A percentile compares a stretch with the other conserved stretches of the same genome.
Conservation (phyloP, 2,113 vertebrate genomes). For the Oenanthe oenanthe region DNA sequence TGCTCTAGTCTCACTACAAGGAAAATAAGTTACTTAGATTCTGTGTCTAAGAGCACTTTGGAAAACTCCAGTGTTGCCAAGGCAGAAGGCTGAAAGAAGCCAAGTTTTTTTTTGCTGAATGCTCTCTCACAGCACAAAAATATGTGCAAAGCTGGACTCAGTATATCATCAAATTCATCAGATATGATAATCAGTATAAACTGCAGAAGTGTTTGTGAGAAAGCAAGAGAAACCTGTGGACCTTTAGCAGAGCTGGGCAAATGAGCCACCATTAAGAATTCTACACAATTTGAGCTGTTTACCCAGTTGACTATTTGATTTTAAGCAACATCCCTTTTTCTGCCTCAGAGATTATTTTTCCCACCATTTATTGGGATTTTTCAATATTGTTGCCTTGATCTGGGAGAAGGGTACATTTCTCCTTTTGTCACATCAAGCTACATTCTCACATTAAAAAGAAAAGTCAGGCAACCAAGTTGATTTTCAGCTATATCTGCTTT, state of each 20-base stretch:
- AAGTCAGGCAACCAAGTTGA: neutral
- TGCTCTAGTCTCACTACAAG: neutral
- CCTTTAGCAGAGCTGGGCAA: slow-evolving; percentile 45
- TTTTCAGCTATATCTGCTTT: neutral
- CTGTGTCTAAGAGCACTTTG: neutral
- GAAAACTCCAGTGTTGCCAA: neutral
- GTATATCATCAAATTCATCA: slow-evolving; percentile 1
- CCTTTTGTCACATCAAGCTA: neutral
- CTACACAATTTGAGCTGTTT: slow-evolving; percentile 42
- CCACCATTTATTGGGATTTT: neutral
- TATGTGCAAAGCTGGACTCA: neutral
- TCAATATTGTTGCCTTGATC: neutral
- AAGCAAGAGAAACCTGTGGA: neutral
- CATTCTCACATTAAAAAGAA: neutral
- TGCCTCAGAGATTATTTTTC: neutral
- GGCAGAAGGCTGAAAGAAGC: neutral
- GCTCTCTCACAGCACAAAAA: neutral
- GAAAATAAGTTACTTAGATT: neutral
- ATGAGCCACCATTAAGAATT: slow-evolving; percentile 33
- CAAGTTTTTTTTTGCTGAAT: neutral
- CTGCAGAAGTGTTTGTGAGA: neutral
- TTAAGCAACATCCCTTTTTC: neutral
- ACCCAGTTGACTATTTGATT: slow-evolving; percentile 32
- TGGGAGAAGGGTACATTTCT: neutral
- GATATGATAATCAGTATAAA: slow-evolving; percentile 39